Evolutionary conservation across 2,797 vertebrate genomes (phyloP), one percentile per base, ranked within the genome.

Genomic region (Platyrinchus mystaceus): DNA sequence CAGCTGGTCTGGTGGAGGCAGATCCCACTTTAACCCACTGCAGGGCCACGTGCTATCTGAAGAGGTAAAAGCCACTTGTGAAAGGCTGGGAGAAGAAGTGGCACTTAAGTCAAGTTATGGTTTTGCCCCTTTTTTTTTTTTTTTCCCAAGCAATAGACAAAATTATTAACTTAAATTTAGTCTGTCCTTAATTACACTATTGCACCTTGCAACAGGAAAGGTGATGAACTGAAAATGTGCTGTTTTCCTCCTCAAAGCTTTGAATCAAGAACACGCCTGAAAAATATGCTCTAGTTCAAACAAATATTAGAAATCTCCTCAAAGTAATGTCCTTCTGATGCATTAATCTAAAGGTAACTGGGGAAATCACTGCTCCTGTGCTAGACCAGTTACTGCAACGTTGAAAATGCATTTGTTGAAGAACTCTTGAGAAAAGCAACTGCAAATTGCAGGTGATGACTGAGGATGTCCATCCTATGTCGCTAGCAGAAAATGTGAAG

Each of bases 21-120:
- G 41, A 83, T 67, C 32, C 62, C 43, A 41, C 34, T 87, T 66
- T 32, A 73, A 27, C 12, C 12, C 3, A 3, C 52, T 46, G 19
- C 6, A 16, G 10, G 14, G 55, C 28, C 76, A 84, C 0, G 0
- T 28, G 44, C 17, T 60, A n/a, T 49, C 8, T 4, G 9, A 81
- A 22, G 15, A 32, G 4, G 23, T 23, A 63, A 49, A 83, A 81
- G 52, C 3, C 32, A 53, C 27, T 24, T 49, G 21, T 49, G 34
- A 75, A 84, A 75, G 12, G 49, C n/a, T 50, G 28, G 9, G 8
- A 86, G 56, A 74, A 70, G 27, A 88, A 36, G 12, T 1, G 2
- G 55, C 9, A 16, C 7, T 76, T 46, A 15, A 46, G 9, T 30
- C 10, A 6, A 39, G 32, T 49, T 69, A 53, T 73, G 18, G 7